Base-by-base conservation (phyloP, 2,888 invertebrate species). In the Zaprionus obscuricornis region DNA sequence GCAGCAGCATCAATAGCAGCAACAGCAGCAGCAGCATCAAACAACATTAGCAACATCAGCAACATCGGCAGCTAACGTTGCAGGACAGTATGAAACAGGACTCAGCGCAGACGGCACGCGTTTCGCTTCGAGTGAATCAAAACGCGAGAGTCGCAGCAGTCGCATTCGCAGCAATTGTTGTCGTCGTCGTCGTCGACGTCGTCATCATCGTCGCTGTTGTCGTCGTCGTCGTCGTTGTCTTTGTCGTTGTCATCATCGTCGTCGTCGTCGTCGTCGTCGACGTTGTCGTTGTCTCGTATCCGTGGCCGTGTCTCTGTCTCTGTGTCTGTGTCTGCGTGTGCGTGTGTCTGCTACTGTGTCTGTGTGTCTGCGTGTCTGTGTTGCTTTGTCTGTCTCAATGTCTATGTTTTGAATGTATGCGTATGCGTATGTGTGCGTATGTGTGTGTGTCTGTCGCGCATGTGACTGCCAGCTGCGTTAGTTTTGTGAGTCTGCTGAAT, bases 31-130 rank as follows among this genome's bases (percentile, higher is more conserved):
- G 10, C 55, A 52, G 7, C 40, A 36, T 4, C 43, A 45, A n/a
- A 1, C 59, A 37, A 6, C 50, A 62, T 33, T 66, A 46, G 46
- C 27, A 31, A 24, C 52, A 58, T 34, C 50, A 42, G 11, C 45
- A 50, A 42, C 49, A 54, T 46, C 51, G 54, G 33, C 58, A 59
- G 56, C 57, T 56, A 42, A 45, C 73, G 40, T 50, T 67, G 78
- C 67, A 67, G 59, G 27, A 59, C 59, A 81, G 81, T 81, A 81
- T 81, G 81, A 81, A 81, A 81, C 85, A 81, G 81, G 81, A 81
- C 81, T 81, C 81, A 81, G 84, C 81, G 82, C 82, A 84, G 81
- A 81, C 84, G 86, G 86, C 84, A 81, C 81, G 81, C 77, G 86
- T 81, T 81, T 75, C 76, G 83, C 71, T 66, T 71, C 55, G 64